Evolutionary conservation across 2,797 vertebrate genomes (phyloP).

Genomic region (Chlorospingus flavigularis): DNA sequence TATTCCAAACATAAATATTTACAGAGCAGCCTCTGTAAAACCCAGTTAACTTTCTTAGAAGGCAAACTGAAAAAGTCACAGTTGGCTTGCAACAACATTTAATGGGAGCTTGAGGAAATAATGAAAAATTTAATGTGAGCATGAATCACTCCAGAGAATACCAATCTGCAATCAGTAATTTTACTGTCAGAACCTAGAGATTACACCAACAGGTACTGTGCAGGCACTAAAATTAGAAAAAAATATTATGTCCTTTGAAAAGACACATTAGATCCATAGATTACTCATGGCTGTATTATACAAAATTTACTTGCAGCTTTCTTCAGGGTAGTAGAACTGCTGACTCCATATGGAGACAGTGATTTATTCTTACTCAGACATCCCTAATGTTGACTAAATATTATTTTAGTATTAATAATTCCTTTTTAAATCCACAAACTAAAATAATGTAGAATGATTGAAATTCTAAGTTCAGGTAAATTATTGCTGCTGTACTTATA

Average conservation of each 20-base stretch:
- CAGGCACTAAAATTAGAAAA: neutral
- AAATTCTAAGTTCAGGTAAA: slow-evolving; percentile 2
- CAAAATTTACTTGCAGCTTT: neutral
- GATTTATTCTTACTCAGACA: slow-evolving; percentile 21
- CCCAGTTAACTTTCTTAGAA: neutral
- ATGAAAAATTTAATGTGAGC: neutral
- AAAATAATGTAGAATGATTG: slow-evolving; percentile 6
- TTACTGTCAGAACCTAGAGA: neutral
- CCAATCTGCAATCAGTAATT: neutral
- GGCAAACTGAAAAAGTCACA: neutral
- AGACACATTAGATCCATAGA: neutral
- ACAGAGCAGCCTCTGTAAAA: neutral
- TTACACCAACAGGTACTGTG: neutral
- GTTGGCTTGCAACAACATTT: neutral
- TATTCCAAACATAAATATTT: neutral
- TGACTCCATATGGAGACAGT: neutral
- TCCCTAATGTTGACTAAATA: slow-evolving; percentile 17
- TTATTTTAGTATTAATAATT: neutral
- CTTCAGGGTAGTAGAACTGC: neutral
- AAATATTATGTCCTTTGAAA: neutral
- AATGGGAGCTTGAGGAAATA: neutral
- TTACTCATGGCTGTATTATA: neutral
- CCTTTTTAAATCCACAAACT: neutral
- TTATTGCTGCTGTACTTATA: neutral
- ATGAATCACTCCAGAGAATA: neutral